phyloP scores from a whole-genome alignment of 1,140 invertebrate genomes.

The Bombus affinis region DNA sequence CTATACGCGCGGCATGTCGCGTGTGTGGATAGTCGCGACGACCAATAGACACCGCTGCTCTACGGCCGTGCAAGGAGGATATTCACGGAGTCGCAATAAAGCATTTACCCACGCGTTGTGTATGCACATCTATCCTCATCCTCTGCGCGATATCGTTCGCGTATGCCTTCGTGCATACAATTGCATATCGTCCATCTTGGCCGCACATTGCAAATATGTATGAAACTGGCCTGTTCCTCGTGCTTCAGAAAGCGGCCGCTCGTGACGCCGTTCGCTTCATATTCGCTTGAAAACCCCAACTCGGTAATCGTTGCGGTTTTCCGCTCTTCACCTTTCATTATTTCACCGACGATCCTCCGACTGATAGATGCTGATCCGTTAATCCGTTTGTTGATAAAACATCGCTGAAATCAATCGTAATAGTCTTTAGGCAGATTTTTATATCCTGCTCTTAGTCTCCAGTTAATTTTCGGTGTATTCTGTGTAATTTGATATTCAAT shows the following conservation, averaged over 20 bases:
- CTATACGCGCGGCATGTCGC: slow-evolving; percentile 48
- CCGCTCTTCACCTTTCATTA: background rate
- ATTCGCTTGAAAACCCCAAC: slow-evolving; percentile 14
- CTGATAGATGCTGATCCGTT: background rate
- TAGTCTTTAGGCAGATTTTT: background rate
- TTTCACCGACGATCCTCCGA: too few species aligned
- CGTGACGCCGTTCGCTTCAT: slow-evolving; percentile 30
- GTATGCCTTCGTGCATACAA: slow-evolving; percentile 67
- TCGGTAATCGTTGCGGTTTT: slow-evolving; percentile 3
- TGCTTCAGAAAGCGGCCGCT: slow-evolving; percentile 30
- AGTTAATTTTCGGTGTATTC: too few species aligned
- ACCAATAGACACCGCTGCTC: slow-evolving; percentile 58
- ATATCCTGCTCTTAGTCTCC: too few species aligned
- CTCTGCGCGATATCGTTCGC: slow-evolving; percentile 51
- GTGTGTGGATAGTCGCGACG: slow-evolving; percentile 31
- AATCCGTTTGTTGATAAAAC: background rate
- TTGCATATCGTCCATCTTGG: slow-evolving; percentile 61
- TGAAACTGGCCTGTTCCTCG: slow-evolving; percentile 48
- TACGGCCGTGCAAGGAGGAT: slow-evolving; percentile 45
- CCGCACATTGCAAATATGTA: slow-evolving; percentile 62
- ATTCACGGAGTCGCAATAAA: slow-evolving; percentile 72
- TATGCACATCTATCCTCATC: slow-evolving; percentile 67
- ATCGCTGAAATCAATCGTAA: background rate
- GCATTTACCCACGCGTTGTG: slow-evolving; percentile 75
- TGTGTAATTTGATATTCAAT: too few species aligned